These are phyloP conservation scores for Microvelia longipes DNA, from an alignment of 1,140 invertebrate genomes.

Conservation along the genomic window DNA sequence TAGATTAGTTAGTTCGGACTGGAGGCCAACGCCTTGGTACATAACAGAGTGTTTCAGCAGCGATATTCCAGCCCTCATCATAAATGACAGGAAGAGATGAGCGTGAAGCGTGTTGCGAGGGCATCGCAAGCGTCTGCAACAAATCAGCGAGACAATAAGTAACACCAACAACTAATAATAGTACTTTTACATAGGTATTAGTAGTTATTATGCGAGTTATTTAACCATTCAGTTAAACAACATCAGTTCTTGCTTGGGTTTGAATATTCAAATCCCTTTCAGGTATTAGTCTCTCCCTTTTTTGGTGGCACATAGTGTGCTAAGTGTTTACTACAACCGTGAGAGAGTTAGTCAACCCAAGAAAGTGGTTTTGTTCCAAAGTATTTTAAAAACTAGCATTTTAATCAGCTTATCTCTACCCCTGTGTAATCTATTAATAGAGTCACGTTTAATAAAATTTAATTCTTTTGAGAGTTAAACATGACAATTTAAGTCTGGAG, in stretches of 20 bases:
- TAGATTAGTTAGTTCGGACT: conserved; percentile 26
- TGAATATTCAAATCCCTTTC: too few species aligned
- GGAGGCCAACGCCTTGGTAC: conserved; percentile 38
- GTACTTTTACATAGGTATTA: background rate
- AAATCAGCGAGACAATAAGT: background rate
- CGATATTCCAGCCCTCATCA: conserved; percentile 41
- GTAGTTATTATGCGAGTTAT: background rate
- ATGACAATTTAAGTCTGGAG: too few species aligned
- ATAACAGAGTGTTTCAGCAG: conserved; percentile 43
- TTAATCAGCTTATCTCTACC: too few species aligned
- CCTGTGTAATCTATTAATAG: too few species aligned
- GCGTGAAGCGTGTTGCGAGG: conserved; percentile 50
- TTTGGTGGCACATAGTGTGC: too few species aligned
- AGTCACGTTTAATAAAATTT: too few species aligned
- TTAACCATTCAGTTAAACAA: background rate
- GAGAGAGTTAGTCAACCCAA: too few species aligned
- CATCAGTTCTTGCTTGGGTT: background rate
- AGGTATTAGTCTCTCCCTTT: too few species aligned
- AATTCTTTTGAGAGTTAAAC: too few species aligned
- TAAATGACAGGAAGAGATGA: conserved; percentile 52
- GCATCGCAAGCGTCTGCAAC: conserved; percentile 43
- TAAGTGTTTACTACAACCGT: too few species aligned
- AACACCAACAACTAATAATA: background rate
- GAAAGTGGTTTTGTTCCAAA: too few species aligned
- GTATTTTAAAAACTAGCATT: too few species aligned